Evolutionary conservation across 2,888 invertebrate species (phyloP).

Genomic region (Leistus spinibarbis): DNA sequence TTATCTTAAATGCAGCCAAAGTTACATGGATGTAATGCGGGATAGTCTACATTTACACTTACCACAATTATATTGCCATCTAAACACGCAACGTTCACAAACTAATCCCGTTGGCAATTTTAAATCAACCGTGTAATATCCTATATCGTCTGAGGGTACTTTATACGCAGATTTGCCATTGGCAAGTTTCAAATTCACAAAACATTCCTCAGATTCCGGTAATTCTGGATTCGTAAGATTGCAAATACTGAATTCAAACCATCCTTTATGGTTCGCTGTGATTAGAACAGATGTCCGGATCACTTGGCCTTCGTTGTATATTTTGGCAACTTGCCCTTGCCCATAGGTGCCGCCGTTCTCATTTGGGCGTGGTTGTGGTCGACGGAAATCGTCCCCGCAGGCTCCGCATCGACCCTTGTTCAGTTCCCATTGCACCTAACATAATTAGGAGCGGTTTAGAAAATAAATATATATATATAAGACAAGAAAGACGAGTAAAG

Average conservation of each 20-base stretch:
- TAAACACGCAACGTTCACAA: slow-evolving; percentile 57
- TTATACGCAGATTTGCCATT: slow-evolving; percentile 49
- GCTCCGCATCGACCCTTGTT: slow-evolving; percentile 61
- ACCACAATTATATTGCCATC: slow-evolving; percentile 58
- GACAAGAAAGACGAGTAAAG: no score
- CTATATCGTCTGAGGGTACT: slow-evolving; percentile 43
- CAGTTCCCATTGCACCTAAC: slow-evolving; percentile 56
- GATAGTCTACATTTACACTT: slow-evolving; percentile 5
- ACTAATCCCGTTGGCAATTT: slow-evolving; percentile 52
- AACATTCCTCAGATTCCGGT: slow-evolving; percentile 62
- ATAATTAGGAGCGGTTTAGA: slow-evolving; percentile 6
- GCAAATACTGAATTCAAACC: slow-evolving; percentile 60
- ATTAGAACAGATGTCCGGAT: slow-evolving; percentile 49
- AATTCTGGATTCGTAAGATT: slow-evolving; percentile 54
- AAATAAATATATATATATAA: no score
- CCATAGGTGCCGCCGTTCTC: slow-evolving; percentile 63
- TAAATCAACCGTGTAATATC: slow-evolving; percentile 47
- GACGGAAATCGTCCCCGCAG: slow-evolving; percentile 61
- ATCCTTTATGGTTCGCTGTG: slow-evolving; percentile 56
- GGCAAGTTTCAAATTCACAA: slow-evolving; percentile 48
- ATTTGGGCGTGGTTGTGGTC: slow-evolving; percentile 58
- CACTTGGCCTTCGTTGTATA: no score
- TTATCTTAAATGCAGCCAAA: no score
- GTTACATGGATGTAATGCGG: neutral
- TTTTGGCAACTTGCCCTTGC: slow-evolving; percentile 44